Evolutionary conservation across 2,113 vertebrate species (phyloP), one percentile per base, ranked within the genome.

Genomic region (Chionomys nivalis): DNA sequence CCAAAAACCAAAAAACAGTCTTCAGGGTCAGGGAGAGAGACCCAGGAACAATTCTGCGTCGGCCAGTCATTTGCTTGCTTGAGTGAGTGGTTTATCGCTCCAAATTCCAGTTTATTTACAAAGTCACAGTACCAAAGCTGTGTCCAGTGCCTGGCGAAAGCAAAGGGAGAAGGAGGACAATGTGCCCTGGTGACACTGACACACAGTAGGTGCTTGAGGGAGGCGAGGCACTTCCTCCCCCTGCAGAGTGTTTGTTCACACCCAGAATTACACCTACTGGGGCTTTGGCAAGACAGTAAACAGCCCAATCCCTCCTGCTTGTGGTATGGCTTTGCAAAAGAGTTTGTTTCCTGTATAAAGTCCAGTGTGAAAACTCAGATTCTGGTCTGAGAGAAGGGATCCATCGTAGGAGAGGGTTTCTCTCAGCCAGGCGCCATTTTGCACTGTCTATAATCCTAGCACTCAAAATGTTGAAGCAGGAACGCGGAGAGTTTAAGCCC

Each of bases 341-440:
- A 91, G 58, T 44, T 93, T 90, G 75, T 77, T 97, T 98, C 96
- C 97, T 96, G 96, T 94, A 47, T 58, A n/a, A 39, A 26, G 73
- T 70, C 11, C 13, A n/a, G 92, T 93, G 92, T 97, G 96, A 94
- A 82, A 97, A 95, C 89, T 24, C 61, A 47, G n/a, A 47, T 78
- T 94, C 77, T 87, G 86, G 91, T 44, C 39, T 47, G 63, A 44
- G 36, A 61, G 73, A 39, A 49, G 81, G 78, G 24, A 10, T 91
- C 83, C 78, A 0, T 55, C 21, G 42, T 77, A 83, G 63, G 88
- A 61, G 61, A 83, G 55, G 31, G 39, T 61, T 49, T n/a, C 49
- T 36, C 49, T 79, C 61, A 42, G 68, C 68, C 66, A 42, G n/a
- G 14, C 14, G 6, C 72, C 49, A 28, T 75, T 13, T 42, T 58